Evolutionary conservation across 2,888 invertebrate species (phyloP), one percentile per base, ranked within the genome.

Genomic region (Cacoxenus indagator): DNA sequence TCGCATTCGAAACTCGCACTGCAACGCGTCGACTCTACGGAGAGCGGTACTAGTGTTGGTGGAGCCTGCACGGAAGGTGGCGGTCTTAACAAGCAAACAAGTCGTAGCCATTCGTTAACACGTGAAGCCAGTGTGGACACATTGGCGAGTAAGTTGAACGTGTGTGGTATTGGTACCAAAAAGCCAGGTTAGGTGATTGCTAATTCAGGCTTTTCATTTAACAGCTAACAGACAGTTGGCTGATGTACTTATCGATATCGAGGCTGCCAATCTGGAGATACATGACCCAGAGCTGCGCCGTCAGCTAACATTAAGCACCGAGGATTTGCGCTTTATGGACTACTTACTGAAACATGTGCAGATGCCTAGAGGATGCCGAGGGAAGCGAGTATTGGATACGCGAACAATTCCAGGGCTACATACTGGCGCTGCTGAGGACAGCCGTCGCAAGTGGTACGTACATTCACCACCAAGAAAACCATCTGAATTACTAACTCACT

Each of bases 331-430:
- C 82, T 99, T 98, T 89, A 96, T 96, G 19, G 98, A 99, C 87
- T 96, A 94, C 85, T 91, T 99, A 37, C 94, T 98, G 19, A 91
- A 94, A 45, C 92, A 93, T 84, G 93, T 93, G 0, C 91, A 92
- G 62, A 90, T 90, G 9, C 89, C 92, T 1, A 90, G 92, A 93
- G 76, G 93, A 94, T 85, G 92, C 92, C 26, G 95, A 96, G 87
- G 99, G 99, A 64, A 97, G 98, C 26, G 98, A 99, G 84, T 94
- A 95, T 76, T 99, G 99, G 99, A 94, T 99, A 73, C 90, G 99
- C 75, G 93, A 96, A 65, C 98, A 99, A 88, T 98, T 98, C 86
- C 92, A 94, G 75, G 93, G 95, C 64, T 96, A 96, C 85, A 89
- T 95, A 73, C 89, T 96, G 77, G 95, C 95, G 82, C 89, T 97